Percentiles rank a stretch among this genome's conserved stretches.
Evolutionary conservation across 1,140 invertebrate genomes (phyloP).

Genomic region (Melipona quadrifasciata): DNA sequence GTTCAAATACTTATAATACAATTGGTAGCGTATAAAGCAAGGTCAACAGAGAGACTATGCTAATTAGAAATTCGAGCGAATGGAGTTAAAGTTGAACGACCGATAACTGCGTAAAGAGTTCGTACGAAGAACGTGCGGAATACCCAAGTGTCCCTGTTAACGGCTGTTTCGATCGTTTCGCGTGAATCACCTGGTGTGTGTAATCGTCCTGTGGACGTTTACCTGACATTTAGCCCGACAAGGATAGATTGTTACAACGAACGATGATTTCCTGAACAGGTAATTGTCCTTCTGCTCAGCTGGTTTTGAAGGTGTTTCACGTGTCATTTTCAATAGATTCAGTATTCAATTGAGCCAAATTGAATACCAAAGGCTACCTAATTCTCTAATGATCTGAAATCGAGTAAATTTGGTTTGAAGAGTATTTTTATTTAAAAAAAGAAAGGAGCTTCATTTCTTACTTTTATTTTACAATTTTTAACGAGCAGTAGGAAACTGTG

Average conservation of each 20-base stretch:
- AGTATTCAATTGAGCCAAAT: not conserved
- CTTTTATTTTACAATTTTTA: too few species aligned
- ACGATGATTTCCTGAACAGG: slow-evolving; percentile 71
- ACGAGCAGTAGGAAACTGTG: too few species aligned
- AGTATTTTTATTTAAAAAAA: too few species aligned
- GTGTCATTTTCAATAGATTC: not conserved
- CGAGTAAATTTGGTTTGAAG: too few species aligned
- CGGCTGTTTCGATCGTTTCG: not conserved
- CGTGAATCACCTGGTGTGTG: slow-evolving; percentile 44
- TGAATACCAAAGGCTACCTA: not conserved
- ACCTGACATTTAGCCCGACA: slow-evolving; percentile 23
- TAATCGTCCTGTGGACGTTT: not conserved
- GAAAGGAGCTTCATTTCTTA: too few species aligned
- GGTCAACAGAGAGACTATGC: not conserved
- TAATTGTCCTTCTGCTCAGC: slow-evolving; percentile 67
- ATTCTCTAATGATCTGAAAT: too few species aligned
- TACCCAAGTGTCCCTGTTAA: slow-evolving; percentile 30
- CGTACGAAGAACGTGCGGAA: slow-evolving; percentile 16
- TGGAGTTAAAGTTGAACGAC: slow-evolving; percentile 21
- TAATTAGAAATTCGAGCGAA: slow-evolving; percentile 50
- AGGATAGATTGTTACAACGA: slow-evolving; percentile 37
- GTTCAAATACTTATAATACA: too few species aligned
- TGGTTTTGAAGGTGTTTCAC: not conserved
- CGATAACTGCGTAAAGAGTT: slow-evolving; percentile 43
- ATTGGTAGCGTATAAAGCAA: not conserved